Base-by-base conservation (phyloP, 2,797 vertebrate genomes). In the Alcedo atthis region DNA sequence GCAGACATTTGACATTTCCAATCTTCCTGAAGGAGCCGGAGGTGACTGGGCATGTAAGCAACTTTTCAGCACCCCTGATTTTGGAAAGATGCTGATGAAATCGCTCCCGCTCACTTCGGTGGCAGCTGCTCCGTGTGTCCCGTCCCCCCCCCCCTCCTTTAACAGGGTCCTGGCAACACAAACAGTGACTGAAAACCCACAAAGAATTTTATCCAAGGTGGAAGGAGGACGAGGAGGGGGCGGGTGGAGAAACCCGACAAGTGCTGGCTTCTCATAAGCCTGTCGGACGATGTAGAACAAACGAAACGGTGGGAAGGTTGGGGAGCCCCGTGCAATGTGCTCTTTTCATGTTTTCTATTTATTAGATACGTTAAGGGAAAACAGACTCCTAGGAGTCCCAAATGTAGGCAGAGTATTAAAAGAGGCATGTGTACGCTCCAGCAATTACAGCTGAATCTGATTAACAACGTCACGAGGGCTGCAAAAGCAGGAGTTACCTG, bases 361-460 rank as follows among this genome's bases (percentile, higher is more conserved):
- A 95, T 95, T 96, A 83, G 83, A 92, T 81, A 92, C 9, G 63
- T 85, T 95, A 95, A 96, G 92, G 95, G 96, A 96, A 96, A 97
- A 97, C 81, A 96, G 94, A 92, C 71, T 89, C 86, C 46, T 94
- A 75, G 71, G 93, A 93, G 95, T 92, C 96, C 96, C 95, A 95
- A 95, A 95, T 76, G 80, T 66, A 89, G 93, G 94, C 87, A 85
- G 89, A 85, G 86, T 71, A 95, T 92, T 93, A 95, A 95, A 96
- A 94, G 94, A 94, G 90, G 91, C 94, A 93, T 91, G 91, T 87
- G 84, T 93, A 73, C 48, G 91, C 85, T 95, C 75, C 83, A 77
- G 91, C 93, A 97, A 95, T 93, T 92, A 92, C 96, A 97, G 95
- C 96, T 97, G 96, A 90, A 92, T 94, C 94, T 95, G 93, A 97